phyloP scores from a whole-genome alignment of 2,888 invertebrate genomes.

The Philereme transversata region DNA sequence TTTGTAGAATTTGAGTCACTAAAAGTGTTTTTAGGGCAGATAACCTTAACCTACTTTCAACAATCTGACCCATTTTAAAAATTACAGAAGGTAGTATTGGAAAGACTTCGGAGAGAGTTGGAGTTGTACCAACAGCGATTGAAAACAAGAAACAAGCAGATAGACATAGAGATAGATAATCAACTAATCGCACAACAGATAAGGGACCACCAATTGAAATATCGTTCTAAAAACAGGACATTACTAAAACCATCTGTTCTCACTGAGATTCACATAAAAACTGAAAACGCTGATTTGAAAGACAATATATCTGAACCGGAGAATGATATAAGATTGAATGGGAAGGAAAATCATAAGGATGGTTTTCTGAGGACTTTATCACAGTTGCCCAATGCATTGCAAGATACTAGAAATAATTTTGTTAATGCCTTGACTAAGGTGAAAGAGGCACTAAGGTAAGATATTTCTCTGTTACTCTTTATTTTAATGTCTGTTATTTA shows the following conservation, averaged over 20 bases:
- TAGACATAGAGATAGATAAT: conserved; percentile 74
- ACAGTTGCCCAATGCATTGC: conserved; percentile 59
- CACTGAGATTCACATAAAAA: conserved; percentile 75
- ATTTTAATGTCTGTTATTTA: too few species aligned
- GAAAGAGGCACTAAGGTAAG: conserved; percentile 74
- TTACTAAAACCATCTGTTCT: conserved; percentile 76
- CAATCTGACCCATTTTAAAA: conserved; percentile 15
- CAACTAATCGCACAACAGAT: conserved; percentile 75
- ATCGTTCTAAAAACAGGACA: conserved; percentile 62
- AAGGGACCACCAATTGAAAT: conserved; percentile 71
- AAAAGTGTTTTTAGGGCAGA: background rate
- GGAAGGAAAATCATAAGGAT: conserved; percentile 70
- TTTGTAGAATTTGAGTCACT: background rate
- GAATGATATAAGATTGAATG: conserved; percentile 64
- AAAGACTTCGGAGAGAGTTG: conserved; percentile 82
- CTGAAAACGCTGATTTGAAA: conserved; percentile 64
- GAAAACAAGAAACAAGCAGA: conserved; percentile 71
- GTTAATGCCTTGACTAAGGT: conserved; percentile 75
- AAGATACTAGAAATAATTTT: conserved; percentile 72
- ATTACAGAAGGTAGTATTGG: conserved; percentile 82
- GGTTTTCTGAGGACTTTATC: conserved; percentile 61
- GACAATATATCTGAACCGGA: conserved; percentile 69
- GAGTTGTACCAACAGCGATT: conserved; percentile 80
- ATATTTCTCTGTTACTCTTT: background rate
- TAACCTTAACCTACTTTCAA: conserved; percentile 7